phyloP scores from a whole-genome alignment of 2,113 vertebrate genomes.

The Lichenostomus cassidix region DNA sequence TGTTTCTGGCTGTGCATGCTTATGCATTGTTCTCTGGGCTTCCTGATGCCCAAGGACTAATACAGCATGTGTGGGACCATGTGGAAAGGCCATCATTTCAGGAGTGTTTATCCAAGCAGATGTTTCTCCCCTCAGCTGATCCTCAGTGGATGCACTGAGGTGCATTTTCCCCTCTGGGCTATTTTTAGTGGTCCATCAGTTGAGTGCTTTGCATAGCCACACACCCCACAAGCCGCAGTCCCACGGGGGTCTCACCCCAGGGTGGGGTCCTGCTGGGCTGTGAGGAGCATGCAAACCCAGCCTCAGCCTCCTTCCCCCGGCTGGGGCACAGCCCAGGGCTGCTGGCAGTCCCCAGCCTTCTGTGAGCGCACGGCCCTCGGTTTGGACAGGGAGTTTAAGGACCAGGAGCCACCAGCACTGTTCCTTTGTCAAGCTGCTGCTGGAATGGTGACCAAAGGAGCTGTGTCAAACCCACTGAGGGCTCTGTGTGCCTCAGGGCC shows the following conservation, averaged over 20 bases:
- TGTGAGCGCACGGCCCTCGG: fast-evolving
- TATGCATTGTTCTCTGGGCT: not conserved
- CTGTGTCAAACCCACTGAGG: not conserved
- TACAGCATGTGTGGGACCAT: fast-evolving
- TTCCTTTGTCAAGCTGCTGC: not conserved
- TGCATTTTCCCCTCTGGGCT: not conserved
- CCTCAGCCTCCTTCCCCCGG: not conserved
- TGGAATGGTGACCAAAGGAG: not conserved
- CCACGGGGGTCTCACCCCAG: not conserved
- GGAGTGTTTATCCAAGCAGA: not conserved
- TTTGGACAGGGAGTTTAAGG: not conserved
- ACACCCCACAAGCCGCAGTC: not conserved
- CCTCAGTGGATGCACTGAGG: not conserved
- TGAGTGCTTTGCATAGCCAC: not conserved
- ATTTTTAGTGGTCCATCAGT: not conserved
- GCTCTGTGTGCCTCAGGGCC: not conserved
- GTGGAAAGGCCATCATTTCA: not conserved
- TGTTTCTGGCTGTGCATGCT: not conserved
- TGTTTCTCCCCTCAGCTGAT: not conserved
- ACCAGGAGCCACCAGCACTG: fast-evolving
- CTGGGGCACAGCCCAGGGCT: not conserved
- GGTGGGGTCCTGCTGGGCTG: not conserved
- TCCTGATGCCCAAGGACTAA: not conserved
- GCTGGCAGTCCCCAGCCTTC: not conserved
- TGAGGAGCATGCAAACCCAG: not conserved